Base-by-base conservation (phyloP, 2,113 vertebrate species). In the Pelecanus crispus region DNA sequence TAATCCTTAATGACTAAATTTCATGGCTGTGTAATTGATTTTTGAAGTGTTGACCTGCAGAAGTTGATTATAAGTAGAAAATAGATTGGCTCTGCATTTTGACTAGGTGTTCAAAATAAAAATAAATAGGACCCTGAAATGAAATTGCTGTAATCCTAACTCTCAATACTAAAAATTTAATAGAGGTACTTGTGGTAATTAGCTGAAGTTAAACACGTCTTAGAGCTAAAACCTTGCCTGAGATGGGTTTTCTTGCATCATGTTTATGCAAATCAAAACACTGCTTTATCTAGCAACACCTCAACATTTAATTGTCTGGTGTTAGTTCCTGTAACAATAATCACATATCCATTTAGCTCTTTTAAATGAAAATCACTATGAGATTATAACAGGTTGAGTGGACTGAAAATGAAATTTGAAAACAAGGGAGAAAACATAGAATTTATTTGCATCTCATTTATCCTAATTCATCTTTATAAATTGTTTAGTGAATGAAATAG, bases 341-440 rank as follows among this genome's bases (percentile, higher is more conserved):
- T 98, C 98, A 98, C 97, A 98, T 97, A 98, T 97, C 97, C 97
- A 98, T 98, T 98, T 98, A 98, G 97, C 97, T 98, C 97, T 97
- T 98, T 98, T 98, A 98, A 98, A 98, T 98, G 98, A 98, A 98
- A 98, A 98, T 98, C 98, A 96, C 97, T 97, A 91, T 96, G 96
- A 98, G 98, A 98, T 98, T 98, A 98, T 98, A 98, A 97, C 98
- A 98, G 98, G 98, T 98, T 98, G 98, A 98, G 98, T 98, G 98
- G 98, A 98, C 98, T 97, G 97, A 98, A 98, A 98, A 98, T 98
- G 98, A 97, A 98, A 98, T 98, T 97, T 97, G 96, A 98, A 98
- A 98, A 98, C 88, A 52, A 98, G 95, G 94, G 96, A 97, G 98
- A 98, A 98, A 98, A 97, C 96, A 75, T 52, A 90, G 98, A 97